Conservation (phyloP, 2,888 invertebrate genomes). For the Magallana nippona region DNA sequence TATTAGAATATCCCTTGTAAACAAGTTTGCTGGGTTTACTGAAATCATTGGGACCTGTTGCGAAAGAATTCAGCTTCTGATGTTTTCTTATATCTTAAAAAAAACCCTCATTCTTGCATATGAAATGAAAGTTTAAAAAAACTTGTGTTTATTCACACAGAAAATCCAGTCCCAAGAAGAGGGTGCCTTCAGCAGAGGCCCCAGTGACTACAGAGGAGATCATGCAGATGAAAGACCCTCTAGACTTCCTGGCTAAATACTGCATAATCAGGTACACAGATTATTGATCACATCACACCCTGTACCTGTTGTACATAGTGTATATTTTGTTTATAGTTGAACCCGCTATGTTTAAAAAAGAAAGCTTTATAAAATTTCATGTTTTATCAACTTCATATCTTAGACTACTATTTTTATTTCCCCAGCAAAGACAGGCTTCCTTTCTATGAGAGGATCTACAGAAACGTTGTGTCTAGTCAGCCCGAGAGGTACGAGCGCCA, state of each 20-base stretch:
- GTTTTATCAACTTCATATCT: too few species aligned
- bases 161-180: slow-evolving; percentile 4
- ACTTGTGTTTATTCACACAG: background rate
- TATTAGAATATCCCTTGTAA: too few species aligned
- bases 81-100: too few species aligned
- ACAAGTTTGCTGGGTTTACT: too few species aligned
- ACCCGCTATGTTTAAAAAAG: background rate
- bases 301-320: background rate
- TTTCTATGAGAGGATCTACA: slow-evolving; percentile 76
- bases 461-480: slow-evolving; percentile 70
- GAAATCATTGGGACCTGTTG: too few species aligned
- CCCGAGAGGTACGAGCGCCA: slow-evolving; percentile 65
- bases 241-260: slow-evolving; percentile 78
- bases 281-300: background rate
- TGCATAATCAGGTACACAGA: slow-evolving; percentile 74
- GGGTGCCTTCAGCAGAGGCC: slow-evolving; percentile 65
- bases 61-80: too few species aligned
- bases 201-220: slow-evolving; percentile 71
- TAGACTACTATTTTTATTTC: slow-evolving; percentile 44
- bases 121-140: too few species aligned
- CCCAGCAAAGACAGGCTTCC: slow-evolving; percentile 76
- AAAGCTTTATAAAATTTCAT: background rate
- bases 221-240: slow-evolving; percentile 73
- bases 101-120: too few species aligned
- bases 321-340: background rate